Conservation (phyloP, 2,113 vertebrate genomes). For the Pituophis catenifer region DNA sequence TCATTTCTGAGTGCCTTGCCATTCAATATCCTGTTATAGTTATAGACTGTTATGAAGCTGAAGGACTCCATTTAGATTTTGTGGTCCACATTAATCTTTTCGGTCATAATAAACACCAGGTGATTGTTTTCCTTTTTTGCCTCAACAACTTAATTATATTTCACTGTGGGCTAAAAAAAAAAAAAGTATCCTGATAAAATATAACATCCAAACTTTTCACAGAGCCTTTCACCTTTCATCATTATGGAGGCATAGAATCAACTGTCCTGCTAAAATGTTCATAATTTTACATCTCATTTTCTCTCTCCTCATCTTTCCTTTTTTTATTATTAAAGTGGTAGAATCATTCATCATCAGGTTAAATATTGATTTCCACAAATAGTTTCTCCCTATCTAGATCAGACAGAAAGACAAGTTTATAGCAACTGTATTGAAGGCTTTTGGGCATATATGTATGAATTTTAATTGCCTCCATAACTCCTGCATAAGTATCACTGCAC, state of each 20-base stretch:
- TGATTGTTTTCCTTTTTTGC: constrained; percentile 9
- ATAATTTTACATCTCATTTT: constrained; percentile 27
- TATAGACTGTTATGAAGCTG: constrained; percentile 25
- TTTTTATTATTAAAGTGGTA: constrained; percentile 9
- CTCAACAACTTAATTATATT: constrained; percentile 41
- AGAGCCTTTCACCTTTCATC: constrained; percentile 2
- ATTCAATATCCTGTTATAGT: constrained; percentile 34
- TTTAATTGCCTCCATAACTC: not conserved
- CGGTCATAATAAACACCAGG: constrained; percentile 29
- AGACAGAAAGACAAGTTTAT: not conserved
- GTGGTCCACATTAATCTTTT: constrained; percentile 45
- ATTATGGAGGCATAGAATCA: constrained; percentile 15
- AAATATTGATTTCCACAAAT: constrained; percentile 26
- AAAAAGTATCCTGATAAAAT: not conserved
- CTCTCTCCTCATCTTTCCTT: constrained; percentile 22
- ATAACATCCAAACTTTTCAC: constrained; percentile 34
- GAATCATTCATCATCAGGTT: constrained; percentile 24
- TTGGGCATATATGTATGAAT: not conserved
- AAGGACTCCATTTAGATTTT: not conserved
- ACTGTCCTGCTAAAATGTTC: constrained; percentile 27
- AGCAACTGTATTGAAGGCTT: not conserved
- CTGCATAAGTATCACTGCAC: not conserved
- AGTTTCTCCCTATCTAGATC: constrained; percentile 16
- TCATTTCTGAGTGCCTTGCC: constrained; percentile 1
- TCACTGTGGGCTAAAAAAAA: constrained; percentile 23